Conservation (phyloP, 1,140 invertebrate species). For the Venustaconcha ellipsiformis region DNA sequence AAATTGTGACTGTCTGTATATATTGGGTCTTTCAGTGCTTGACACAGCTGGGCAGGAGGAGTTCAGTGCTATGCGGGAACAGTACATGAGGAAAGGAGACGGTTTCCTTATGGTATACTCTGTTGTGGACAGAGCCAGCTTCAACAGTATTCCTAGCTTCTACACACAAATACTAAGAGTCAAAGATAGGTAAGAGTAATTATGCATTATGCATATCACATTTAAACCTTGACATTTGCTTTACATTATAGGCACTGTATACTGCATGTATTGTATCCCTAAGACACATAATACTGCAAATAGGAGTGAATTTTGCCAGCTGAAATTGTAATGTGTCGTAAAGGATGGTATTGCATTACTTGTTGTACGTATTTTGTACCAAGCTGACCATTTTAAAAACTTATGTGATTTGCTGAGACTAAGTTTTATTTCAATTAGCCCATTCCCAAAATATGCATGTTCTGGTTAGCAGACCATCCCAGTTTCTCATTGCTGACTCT, state of each 20-base stretch:
- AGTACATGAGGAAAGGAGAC: slow-evolving; percentile 85
- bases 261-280: not conserved
- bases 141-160: slow-evolving; percentile 95
- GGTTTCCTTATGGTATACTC: slow-evolving; percentile 82
- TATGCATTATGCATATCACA: not conserved
- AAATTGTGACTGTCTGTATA: too few relatives aligned
- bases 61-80: slow-evolving; percentile 95
- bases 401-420: too few relatives aligned
- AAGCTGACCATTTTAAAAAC: too few relatives aligned
- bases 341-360: too few relatives aligned
- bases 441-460: too few relatives aligned
- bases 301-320: not conserved
- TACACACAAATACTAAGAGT: slow-evolving; percentile 87
- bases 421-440: too few relatives aligned
- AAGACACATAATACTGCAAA: not conserved
- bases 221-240: not conserved
- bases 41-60: slow-evolving; percentile 84
- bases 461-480: too few relatives aligned
- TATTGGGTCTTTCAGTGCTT: slow-evolving; percentile 62
- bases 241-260: not conserved
- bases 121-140: slow-evolving; percentile 91
- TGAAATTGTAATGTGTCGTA: too few relatives aligned
- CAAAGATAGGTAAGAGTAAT: slow-evolving; percentile 75
- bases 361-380: too few relatives aligned
- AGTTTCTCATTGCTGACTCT: too few relatives aligned